Evolutionary conservation across 2,888 invertebrate species (phyloP), one percentile per base, ranked within the genome.

Genomic region (Spisula subtruncata): DNA sequence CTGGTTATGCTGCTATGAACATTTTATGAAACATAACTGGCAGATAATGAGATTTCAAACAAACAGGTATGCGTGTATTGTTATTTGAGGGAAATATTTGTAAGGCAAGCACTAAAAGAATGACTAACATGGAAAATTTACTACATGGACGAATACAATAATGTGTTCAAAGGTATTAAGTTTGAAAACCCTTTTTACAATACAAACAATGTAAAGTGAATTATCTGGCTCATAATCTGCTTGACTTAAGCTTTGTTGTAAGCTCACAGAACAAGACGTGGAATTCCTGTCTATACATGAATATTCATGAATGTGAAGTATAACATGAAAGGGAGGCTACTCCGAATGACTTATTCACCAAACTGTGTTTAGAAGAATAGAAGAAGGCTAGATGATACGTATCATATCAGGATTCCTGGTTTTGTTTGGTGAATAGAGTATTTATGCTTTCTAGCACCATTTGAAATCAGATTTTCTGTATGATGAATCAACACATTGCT

Each of bases 381-480:
- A 75, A 10, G 46, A 20, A 46, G 81, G 32, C 35, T 29, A n/a
- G n/a, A 51, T 6, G 25, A 46, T 51, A 20, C 0, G 48, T 32
- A 35, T 56, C 56, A 25, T 85, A 32, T 18, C 56, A 85, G 90
- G 89, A 89, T 88, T 35, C 94, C 95, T 95, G 95, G 93, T 95
- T 94, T 95, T 95, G 93, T 93, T 88, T 95, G 95, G 95, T 94
- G 95, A 94, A 91, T 95, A 95, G 95, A 95, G 93, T 91, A 25
- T 75, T n/a, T 56, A 85, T 85, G 41, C 20, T 51, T 88, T 96
- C 95, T 96, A 96, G 96, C 96, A 96, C 96, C 96, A 96, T 95
- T 95, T 96, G 96, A 96, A 96, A 96, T 96, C 96, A 96, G 96
- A 95, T 95, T 95, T 93, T 91, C 92, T 89, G 89, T 85, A 85